Evolutionary conservation across 1,140 invertebrate genomes (phyloP).

Genomic region (Zaprionus ornatus): DNA sequence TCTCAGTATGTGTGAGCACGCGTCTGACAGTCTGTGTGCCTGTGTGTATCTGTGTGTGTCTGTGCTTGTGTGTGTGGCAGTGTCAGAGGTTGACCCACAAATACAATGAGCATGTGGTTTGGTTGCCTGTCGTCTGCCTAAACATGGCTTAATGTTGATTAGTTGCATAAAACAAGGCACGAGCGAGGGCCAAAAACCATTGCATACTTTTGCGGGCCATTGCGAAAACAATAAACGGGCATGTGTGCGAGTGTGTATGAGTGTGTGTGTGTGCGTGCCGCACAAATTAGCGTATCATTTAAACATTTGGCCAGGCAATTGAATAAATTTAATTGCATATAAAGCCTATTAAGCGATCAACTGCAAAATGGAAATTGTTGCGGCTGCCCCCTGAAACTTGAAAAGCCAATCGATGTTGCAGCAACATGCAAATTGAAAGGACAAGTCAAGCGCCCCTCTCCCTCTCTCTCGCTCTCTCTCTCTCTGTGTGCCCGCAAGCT

Average conservation of each 20-base stretch:
- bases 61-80: conserved; percentile 39
- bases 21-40: background rate
- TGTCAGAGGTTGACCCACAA: conserved; percentile 51
- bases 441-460: conserved; percentile 26
- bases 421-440: conserved; percentile 53
- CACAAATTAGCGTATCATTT: conserved; percentile 65
- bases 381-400: conserved; percentile 41
- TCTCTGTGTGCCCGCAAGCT: conserved; percentile 48
- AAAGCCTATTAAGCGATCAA: conserved; percentile 52
- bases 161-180: conserved; percentile 69
- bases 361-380: conserved; percentile 60
- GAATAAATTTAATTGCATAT: conserved; percentile 78
- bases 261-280: conserved; percentile 19
- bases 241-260: conserved; percentile 8
- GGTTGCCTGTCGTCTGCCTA: conserved; percentile 47
- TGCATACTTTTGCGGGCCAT: conserved; percentile 36
- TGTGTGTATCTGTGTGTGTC: conserved; percentile 36
- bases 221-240: conserved; percentile 57
- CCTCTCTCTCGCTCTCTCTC: too few species aligned
- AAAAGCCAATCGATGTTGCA: conserved; percentile 56
- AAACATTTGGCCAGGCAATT: conserved; percentile 70
- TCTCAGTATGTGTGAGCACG: conserved; percentile 26
- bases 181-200: conserved; percentile 40
- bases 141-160: conserved; percentile 78
- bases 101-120: conserved; percentile 57